Base-by-base conservation (phyloP, 2,797 vertebrate species). In the Champsocephalus gunnari region DNA sequence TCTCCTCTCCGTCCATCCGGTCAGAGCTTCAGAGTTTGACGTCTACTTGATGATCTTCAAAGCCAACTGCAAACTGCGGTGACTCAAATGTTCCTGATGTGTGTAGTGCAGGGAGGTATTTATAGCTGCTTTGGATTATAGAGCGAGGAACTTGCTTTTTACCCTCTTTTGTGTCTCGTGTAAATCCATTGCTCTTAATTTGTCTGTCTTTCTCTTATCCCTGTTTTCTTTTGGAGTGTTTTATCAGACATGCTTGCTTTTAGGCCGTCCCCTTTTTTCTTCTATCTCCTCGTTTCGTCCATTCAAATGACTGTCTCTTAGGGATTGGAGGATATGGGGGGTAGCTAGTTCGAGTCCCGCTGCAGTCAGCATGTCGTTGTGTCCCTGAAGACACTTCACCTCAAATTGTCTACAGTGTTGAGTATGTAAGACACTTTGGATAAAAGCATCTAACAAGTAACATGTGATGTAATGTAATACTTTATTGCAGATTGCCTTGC, bases 41-140 rank as follows among this genome's bases (percentile, higher is more conserved):
- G 67, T 47, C 77, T 55, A 47, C 54, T 71, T 16, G 56, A 70
- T 59, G 69, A 48, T 73, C n/a, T 77, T 86, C 67, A 79, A 77
- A 83, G 82, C 43, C 9, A 17, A 44, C 48, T 71, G 77, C 76
- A 86, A 83, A 86, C 61, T 70, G 66, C 45, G 80, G 82, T 88
- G 85, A 88, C 73, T 87, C 83, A 87, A 78, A 84, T 81, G 75
- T 81, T 75, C 79, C 71, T 47, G 66, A 84, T 88, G 76, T 72
- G 44, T 81, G 71, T 69, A 60, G 70, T 73, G 38, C 74, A 66
- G 44, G 10, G 41, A 1, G 63, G 56, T 81, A 87, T 89, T 87
- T 81, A 77, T 85, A 87, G 79, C 70, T 76, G 73, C 79, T 70
- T 54, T 66, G 66, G 72, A 79, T 77, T 12, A 0, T 53, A 41